These are phyloP conservation scores for Scolanthus callimorphus DNA, from an alignment of 92 coral and sea anemone genomes.

Conservation along the genomic window DNA sequence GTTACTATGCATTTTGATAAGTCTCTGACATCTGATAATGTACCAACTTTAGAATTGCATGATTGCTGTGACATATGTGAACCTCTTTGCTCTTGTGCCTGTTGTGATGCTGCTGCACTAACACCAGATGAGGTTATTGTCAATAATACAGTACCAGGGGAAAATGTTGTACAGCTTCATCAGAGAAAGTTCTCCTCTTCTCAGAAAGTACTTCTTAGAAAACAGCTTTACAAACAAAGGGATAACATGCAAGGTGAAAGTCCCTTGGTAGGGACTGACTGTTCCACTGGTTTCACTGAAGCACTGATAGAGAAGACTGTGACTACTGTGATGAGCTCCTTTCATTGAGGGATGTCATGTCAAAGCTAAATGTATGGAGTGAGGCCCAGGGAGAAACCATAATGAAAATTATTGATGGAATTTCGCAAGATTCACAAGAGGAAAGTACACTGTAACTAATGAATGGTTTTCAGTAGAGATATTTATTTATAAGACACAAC, in stretches of 20 bases:
- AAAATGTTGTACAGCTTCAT: neutral
- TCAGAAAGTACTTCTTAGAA: neutral
- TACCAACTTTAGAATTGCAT: neutral
- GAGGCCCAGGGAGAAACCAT: neutral
- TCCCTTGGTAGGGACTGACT: neutral
- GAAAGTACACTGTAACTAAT: too few species aligned
- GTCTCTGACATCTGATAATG: neutral
- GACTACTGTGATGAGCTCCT: neutral
- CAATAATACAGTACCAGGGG: neutral
- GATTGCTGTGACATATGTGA: constrained; percentile 11
- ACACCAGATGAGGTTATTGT: neutral
- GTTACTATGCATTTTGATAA: neutral
- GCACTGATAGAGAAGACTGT: neutral
- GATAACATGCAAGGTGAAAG: neutral
- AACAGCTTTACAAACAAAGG: neutral
- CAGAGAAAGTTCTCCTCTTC: neutral
- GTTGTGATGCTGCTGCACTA: neutral
- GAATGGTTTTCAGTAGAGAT: too few species aligned
- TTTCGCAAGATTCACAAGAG: constrained; percentile 10
- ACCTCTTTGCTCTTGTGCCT: neutral
- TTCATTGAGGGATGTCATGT: neutral
- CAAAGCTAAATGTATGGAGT: neutral
- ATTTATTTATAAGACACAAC: too few species aligned
- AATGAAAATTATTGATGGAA: too few species aligned
- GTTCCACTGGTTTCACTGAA: constrained; percentile 8